These are phyloP conservation scores for Aphaenogaster rudis DNA, from an alignment of 1,140 invertebrate genomes.

Conservation along the genomic window DNA sequence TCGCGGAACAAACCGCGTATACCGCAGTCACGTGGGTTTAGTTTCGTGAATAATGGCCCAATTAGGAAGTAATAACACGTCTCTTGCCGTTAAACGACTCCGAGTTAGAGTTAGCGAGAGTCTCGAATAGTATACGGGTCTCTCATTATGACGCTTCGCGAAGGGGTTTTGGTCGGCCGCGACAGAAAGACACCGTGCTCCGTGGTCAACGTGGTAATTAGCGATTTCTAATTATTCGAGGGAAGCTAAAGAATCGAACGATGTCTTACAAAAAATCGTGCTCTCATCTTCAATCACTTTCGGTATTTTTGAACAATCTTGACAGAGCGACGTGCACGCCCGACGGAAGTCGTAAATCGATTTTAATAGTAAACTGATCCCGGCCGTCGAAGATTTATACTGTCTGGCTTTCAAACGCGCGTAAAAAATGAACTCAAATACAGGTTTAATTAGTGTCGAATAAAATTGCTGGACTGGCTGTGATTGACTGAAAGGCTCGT, in stretches of 20 bases:
- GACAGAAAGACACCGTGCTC: conserved; percentile 30
- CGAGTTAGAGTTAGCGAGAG: conserved; percentile 68
- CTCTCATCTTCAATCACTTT: neutral
- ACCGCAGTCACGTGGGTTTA: conserved; percentile 70
- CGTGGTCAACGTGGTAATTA: conserved; percentile 62
- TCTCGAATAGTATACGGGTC: conserved; percentile 68
- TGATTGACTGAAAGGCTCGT: conserved; percentile 70
- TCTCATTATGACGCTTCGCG: conserved; percentile 76
- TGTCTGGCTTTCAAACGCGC: conserved; percentile 65
- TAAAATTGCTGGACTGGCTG: conserved; percentile 56
- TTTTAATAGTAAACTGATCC: conserved; percentile 62
- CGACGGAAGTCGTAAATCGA: conserved; percentile 42
- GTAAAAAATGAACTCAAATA: conserved; percentile 74
- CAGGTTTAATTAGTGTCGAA: conserved; percentile 73
- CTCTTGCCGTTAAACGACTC: conserved; percentile 61
- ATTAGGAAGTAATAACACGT: conserved; percentile 81
- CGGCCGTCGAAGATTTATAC: conserved; percentile 65
- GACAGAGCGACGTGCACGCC: neutral
- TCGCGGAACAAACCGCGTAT: conserved; percentile 2
- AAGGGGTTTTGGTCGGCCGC: conserved; percentile 44
- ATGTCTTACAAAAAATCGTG: conserved; percentile 43
- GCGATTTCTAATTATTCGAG: conserved; percentile 70
- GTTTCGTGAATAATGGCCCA: conserved; percentile 80
- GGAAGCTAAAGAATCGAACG: neutral
- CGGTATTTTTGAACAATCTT: conserved; percentile 35